Evolutionary conservation across 2,888 invertebrate species (phyloP).

Genomic region (Ennomos fuscantarius): DNA sequence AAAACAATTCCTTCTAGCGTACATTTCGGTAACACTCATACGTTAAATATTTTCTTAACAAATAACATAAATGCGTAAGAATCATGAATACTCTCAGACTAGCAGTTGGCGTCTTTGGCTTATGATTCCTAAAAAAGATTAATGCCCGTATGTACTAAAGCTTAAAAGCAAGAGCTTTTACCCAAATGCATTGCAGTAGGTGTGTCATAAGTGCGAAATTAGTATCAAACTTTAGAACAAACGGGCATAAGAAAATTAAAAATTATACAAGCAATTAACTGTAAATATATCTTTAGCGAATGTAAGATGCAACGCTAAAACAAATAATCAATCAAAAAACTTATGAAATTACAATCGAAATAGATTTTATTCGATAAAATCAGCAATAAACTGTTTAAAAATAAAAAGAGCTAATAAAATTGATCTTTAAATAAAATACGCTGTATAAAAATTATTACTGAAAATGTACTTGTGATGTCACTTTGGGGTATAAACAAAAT

Average conservation of each 20-base stretch:
- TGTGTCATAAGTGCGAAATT: too few species aligned
- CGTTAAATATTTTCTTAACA: constrained; percentile 43
- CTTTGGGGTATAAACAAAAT: constrained; percentile 15
- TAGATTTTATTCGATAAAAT: constrained; percentile 11
- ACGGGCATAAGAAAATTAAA: constrained; percentile 33
- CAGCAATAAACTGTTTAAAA: constrained; percentile 7
- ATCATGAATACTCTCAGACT: constrained; percentile 75
- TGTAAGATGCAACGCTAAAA: constrained; percentile 20
- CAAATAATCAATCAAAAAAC: constrained; percentile 15
- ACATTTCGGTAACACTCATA: constrained; percentile 67
- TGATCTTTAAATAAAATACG: constrained; percentile 24
- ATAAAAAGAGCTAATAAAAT: constrained; percentile 30
- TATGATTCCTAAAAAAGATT: constrained; percentile 55
- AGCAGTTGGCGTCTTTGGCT: constrained; percentile 77
- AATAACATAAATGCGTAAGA: constrained; percentile 56
- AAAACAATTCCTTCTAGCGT: constrained; percentile 41
- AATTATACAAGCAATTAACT: constrained; percentile 9
- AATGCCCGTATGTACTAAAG: too few species aligned
- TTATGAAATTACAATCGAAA: too few species aligned
- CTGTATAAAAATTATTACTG: constrained; percentile 21
- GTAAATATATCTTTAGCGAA: constrained; percentile 7
- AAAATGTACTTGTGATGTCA: constrained; percentile 22
- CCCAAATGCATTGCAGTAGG: too few species aligned
- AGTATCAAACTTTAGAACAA: too few species aligned
- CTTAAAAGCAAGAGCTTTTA: too few species aligned